Conservation (phyloP, 2,113 vertebrate species). For the Gavialis gangeticus region DNA sequence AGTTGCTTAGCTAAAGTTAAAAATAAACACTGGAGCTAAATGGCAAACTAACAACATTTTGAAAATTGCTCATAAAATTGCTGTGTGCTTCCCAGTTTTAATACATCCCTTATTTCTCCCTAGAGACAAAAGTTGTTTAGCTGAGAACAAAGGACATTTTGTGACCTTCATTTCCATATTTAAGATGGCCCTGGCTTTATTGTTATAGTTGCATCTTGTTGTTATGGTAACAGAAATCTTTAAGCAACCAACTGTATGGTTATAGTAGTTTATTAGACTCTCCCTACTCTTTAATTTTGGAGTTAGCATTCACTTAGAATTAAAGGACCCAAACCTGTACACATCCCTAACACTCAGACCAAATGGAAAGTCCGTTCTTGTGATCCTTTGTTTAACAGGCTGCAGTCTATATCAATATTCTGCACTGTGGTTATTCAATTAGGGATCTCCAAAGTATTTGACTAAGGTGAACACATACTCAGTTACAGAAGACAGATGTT, state of each 20-base stretch:
- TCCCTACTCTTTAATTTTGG: constrained; percentile 29
- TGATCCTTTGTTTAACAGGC: not conserved
- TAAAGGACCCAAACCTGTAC: not conserved
- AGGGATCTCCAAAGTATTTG: not conserved
- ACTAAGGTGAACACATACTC: not conserved
- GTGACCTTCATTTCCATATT: constrained; percentile 44
- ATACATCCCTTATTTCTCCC: constrained; percentile 13
- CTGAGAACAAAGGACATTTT: constrained; percentile 27
- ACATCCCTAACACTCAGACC: not conserved
- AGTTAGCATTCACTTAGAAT: constrained; percentile 45
- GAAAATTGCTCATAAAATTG: constrained; percentile 24
- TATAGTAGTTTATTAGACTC: constrained; percentile 54
- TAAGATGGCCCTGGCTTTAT: constrained; percentile 51
- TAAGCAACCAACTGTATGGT: constrained; percentile 64
- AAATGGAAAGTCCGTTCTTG: not conserved
- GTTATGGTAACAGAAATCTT: constrained; percentile 67
- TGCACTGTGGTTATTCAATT: not conserved
- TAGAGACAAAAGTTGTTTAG: not conserved
- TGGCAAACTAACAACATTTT: constrained; percentile 60
- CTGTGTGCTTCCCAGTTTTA: not conserved
- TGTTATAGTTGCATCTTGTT: constrained; percentile 62
- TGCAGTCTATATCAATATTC: not conserved
- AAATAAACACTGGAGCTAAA: constrained; percentile 53
- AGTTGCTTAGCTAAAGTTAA: constrained; percentile 32
- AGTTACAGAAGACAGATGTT: not conserved